A percentile compares a stretch with the other conserved stretches of the same genome.
phyloP scores from a whole-genome alignment of 1,140 invertebrate species.

The Euglossa dilemma region DNA sequence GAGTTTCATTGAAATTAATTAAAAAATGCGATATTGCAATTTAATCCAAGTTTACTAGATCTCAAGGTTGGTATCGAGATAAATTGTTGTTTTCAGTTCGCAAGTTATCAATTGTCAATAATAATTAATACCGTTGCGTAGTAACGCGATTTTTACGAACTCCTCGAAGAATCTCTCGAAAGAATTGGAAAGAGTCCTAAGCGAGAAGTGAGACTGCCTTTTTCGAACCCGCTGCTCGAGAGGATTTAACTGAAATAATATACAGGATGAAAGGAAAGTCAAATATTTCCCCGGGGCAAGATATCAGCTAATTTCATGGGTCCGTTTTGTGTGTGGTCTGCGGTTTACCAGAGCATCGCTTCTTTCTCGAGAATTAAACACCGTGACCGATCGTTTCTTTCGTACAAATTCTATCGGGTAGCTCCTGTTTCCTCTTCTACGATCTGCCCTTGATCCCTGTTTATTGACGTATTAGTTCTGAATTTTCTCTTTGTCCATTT shows the following conservation, averaged over 20 bases:
- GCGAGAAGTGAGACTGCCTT: slow-evolving; percentile 63
- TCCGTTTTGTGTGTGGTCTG: slow-evolving; percentile 58
- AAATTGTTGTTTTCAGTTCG: too few species aligned
- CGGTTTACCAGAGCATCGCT: slow-evolving; percentile 14
- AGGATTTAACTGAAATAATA: slow-evolving; percentile 68
- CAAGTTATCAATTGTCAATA: too few species aligned
- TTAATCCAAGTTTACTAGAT: too few species aligned
- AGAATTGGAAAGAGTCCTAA: background rate
- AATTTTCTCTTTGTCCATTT: background rate
- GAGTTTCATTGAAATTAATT: too few species aligned
- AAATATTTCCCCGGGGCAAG: slow-evolving; percentile 68
- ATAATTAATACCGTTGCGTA: too few species aligned
- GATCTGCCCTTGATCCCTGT: background rate
- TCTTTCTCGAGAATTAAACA: slow-evolving; percentile 62
- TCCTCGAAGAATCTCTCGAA: slow-evolving; percentile 8
- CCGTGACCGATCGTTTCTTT: slow-evolving; percentile 68
- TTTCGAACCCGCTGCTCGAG: slow-evolving; percentile 41
- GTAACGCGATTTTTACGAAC: background rate
- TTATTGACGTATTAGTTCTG: background rate
- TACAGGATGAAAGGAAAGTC: slow-evolving; percentile 63
- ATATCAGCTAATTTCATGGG: slow-evolving; percentile 71
- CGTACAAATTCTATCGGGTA: background rate
- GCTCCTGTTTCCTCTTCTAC: background rate
- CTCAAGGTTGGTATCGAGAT: too few species aligned
- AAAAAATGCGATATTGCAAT: too few species aligned